Evolutionary conservation across 2,797 vertebrate species (phyloP).

Genomic region (Gobionotothen gibberifrons): DNA sequence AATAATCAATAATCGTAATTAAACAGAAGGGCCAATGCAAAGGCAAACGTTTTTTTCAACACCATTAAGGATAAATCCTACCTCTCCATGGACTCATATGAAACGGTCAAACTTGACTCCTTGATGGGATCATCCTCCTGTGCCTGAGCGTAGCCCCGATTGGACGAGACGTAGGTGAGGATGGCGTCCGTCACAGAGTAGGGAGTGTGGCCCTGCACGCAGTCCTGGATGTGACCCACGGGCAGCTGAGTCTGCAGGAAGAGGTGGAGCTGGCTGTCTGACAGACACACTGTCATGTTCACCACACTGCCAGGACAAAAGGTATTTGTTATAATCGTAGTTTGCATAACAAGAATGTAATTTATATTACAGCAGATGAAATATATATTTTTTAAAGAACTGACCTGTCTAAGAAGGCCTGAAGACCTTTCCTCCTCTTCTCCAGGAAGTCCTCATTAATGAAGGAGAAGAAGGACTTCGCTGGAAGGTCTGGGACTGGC

Average conservation of each 20-base stretch:
- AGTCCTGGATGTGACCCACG: constrained; percentile 91
- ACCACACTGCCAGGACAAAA: constrained; percentile 82
- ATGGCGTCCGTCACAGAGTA: constrained; percentile 92
- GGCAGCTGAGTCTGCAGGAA: constrained; percentile 98
- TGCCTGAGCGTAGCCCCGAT: constrained; percentile 87
- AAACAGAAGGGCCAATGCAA: neutral
- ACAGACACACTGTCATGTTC: constrained; percentile 95
- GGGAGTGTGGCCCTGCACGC: constrained; percentile 90
- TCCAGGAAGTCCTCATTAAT: constrained; percentile 94
- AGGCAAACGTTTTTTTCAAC: constrained; percentile 1
- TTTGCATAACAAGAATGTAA: neutral
- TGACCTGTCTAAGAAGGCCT: constrained; percentile 93
- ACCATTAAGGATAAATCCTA: constrained; percentile 34
- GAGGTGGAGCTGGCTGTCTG: constrained; percentile 97
- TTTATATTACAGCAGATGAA: neutral
- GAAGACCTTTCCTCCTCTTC: constrained; percentile 91
- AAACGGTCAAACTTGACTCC: constrained; percentile 73
- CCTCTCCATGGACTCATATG: constrained; percentile 87
- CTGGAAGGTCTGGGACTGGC: constrained; percentile 94
- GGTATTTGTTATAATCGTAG: neutral
- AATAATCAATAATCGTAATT: neutral
- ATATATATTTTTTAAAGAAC: constrained; percentile 50
- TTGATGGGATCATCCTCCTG: constrained; percentile 82
- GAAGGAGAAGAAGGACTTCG: constrained; percentile 90
- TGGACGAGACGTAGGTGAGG: constrained; percentile 92